These are phyloP conservation scores for Sinopyrophorus schimmeli DNA, from an alignment of 2,888 invertebrate genomes.

Conservation along the genomic window DNA sequence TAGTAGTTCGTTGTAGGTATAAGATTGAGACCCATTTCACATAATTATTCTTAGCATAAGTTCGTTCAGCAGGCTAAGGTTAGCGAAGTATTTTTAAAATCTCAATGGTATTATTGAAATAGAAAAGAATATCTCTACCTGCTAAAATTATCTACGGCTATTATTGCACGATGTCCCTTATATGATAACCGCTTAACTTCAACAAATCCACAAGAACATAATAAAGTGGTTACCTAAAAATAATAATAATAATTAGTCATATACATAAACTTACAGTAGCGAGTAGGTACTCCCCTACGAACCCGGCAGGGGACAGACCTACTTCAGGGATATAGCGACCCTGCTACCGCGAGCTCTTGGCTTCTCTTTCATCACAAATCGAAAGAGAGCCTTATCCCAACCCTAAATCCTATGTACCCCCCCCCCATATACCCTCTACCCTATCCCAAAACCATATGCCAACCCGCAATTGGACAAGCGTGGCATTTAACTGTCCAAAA, in stretches of 20 bases:
- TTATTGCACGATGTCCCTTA: conserved; percentile 57
- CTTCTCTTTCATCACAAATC: no score
- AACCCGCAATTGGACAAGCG: no score
- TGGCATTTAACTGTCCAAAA: conserved; percentile 1
- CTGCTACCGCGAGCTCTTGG: no score
- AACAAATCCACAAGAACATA: conserved; percentile 64
- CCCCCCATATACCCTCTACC: no score
- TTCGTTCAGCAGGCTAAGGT: conserved; percentile 15
- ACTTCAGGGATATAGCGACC: no score
- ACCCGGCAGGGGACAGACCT: no score
- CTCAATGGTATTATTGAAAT: conserved; percentile 14
- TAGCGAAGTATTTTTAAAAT: conserved; percentile 18
- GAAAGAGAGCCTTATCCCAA: no score
- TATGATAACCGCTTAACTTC: conserved; percentile 64
- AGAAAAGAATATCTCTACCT: conserved; percentile 57
- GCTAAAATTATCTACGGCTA: conserved; percentile 64
- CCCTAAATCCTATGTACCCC: no score
- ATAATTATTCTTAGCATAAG: conserved; percentile 28
- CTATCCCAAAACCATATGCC: no score
- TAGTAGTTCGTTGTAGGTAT: conserved; percentile 16
- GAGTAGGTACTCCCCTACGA: no score
- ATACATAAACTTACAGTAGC: no score
- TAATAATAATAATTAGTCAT: neutral
- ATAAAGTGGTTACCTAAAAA: conserved; percentile 59
- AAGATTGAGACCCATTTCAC: conserved; percentile 28